phyloP scores from a whole-genome alignment of 2,888 invertebrate genomes.

The Cantharis flavilabris region DNA sequence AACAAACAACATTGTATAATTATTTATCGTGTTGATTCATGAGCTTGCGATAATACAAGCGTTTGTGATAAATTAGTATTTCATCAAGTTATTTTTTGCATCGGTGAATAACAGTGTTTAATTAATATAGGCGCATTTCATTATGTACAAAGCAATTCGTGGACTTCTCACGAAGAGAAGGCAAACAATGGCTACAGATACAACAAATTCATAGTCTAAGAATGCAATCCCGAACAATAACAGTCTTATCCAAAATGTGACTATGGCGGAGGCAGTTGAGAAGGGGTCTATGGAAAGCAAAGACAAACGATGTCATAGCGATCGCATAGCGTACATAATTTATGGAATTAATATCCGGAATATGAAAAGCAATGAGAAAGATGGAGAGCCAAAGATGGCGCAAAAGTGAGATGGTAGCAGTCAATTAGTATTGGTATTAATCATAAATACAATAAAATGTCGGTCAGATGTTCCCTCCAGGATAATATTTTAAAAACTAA shows the following conservation, averaged over 20 bases:
- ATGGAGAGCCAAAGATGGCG: constrained; percentile 23
- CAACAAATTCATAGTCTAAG: constrained; percentile 13
- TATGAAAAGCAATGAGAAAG: constrained; percentile 33
- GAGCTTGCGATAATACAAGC: background rate
- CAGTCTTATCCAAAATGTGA: constrained; percentile 20
- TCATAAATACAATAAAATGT: constrained; percentile 34
- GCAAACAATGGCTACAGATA: constrained; percentile 9
- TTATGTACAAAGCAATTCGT: background rate
- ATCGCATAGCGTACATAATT: constrained; percentile 44
- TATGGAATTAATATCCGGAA: constrained; percentile 51
- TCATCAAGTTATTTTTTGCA: background rate
- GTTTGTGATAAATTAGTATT: background rate
- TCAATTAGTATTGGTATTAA: constrained; percentile 46
- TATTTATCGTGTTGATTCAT: background rate
- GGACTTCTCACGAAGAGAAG: background rate
- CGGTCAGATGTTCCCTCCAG: constrained; percentile 18
- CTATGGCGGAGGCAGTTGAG: constrained; percentile 11
- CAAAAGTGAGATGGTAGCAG: constrained; percentile 35
- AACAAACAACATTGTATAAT: background rate
- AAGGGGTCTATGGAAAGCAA: constrained; percentile 28
- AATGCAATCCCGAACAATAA: constrained; percentile 18
- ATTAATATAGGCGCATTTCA: background rate
- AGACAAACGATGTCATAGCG: constrained; percentile 40
- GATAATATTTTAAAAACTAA: background rate
- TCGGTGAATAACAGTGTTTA: background rate